Evolutionary conservation across 2,797 vertebrate species (phyloP).

Genomic region (Oreortyx pictus): DNA sequence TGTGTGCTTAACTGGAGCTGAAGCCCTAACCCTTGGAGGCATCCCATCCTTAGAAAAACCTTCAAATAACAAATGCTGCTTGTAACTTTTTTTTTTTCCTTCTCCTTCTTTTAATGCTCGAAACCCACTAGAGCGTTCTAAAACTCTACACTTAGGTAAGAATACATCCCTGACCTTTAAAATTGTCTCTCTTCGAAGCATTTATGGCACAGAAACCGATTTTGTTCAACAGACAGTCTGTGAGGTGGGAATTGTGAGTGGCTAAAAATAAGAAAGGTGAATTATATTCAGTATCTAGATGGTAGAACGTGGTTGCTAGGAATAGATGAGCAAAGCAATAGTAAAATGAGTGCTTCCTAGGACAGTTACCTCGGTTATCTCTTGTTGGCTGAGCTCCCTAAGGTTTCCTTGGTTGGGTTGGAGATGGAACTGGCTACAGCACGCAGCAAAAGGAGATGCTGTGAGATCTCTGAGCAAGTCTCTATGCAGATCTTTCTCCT

Average conservation of each 20-base stretch:
- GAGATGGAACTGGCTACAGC: background rate
- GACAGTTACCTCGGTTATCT: background rate
- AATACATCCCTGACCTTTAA: slow-evolving; percentile 9
- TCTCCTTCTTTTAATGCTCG: background rate
- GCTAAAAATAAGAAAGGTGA: slow-evolving; percentile 21
- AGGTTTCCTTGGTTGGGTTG: background rate
- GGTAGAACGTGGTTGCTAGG: background rate
- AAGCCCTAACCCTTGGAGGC: slow-evolving; percentile 50
- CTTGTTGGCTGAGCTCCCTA: background rate
- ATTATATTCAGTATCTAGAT: background rate
- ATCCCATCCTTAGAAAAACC: slow-evolving; percentile 33
- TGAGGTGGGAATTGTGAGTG: background rate
- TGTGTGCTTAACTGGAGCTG: slow-evolving; percentile 47
- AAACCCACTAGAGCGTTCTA: background rate
- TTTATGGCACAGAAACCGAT: background rate
- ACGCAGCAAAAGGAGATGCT: background rate
- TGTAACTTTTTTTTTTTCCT: background rate
- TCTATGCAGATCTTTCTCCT: background rate
- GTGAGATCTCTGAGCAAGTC: background rate
- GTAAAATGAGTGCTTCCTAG: background rate
- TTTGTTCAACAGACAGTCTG: background rate
- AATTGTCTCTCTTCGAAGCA: background rate
- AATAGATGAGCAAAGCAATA: background rate
- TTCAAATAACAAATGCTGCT: slow-evolving; percentile 57
- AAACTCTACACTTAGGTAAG: background rate